Percentiles rank a stretch among this genome's conserved stretches.
Conservation (phyloP, 2,888 invertebrate species). For the Brassicogethes aeneus region DNA sequence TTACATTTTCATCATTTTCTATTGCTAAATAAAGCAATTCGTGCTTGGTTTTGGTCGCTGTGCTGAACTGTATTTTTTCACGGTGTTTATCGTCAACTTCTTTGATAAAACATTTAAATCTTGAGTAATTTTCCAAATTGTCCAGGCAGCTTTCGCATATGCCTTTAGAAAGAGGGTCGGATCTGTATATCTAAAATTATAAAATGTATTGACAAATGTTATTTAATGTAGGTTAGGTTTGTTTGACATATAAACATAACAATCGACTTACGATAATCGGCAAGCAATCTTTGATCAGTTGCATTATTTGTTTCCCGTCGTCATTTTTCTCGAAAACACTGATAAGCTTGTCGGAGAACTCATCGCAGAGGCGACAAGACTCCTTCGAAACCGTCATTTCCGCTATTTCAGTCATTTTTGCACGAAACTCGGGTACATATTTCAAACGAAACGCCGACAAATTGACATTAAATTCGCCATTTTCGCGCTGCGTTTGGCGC, state of each 20-base stretch:
- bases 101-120: conserved; percentile 30
- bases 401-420: too few species aligned
- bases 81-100: conserved; percentile 31
- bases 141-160: conserved; percentile 35
- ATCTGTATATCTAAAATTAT: conserved; percentile 35
- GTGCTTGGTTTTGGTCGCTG: conserved; percentile 14
- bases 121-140: conserved; percentile 27
- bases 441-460: conserved; percentile 30
- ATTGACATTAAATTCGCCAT: conserved; percentile 29
- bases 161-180: conserved; percentile 37
- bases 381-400: conserved; percentile 18
- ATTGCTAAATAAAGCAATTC: conserved; percentile 12
- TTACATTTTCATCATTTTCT: conserved; percentile 2
- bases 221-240: too few species aligned
- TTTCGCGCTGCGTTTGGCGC: conserved; percentile 11
- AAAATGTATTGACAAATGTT: too few species aligned
- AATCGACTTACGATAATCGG: conserved; percentile 34
- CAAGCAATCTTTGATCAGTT: conserved; percentile 37
- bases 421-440: conserved; percentile 1
- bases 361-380: conserved; percentile 37
- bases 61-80: conserved; percentile 21
- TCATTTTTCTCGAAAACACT: conserved; percentile 37
- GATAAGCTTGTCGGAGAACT: conserved; percentile 30
- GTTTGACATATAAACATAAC: background rate
- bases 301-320: conserved; percentile 35